Conservation (phyloP, 2,797 vertebrate genomes). For the Mus spretus region DNA sequence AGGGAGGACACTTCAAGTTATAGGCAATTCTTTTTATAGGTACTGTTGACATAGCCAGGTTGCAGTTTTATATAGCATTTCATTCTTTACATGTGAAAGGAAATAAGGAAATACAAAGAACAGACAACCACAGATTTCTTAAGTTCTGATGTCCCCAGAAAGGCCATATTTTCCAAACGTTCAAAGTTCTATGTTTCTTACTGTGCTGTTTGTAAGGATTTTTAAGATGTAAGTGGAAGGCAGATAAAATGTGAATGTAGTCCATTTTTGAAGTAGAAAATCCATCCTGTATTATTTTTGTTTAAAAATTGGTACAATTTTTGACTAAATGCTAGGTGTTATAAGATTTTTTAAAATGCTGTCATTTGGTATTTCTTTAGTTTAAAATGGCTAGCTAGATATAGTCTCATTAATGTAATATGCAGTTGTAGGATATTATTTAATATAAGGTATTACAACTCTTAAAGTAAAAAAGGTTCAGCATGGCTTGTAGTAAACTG, state of each 20-base stretch:
- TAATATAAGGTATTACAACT: not conserved
- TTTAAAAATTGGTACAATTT: not conserved
- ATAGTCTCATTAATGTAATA: not conserved
- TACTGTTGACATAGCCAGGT: not conserved
- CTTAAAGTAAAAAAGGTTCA: not conserved
- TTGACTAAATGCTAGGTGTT: not conserved
- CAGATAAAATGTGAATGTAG: not conserved
- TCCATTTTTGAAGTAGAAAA: not conserved
- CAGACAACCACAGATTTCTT: not conserved
- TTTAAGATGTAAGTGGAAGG: not conserved
- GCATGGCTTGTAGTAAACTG: not conserved
- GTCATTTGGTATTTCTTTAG: not conserved
- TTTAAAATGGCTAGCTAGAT: not conserved
- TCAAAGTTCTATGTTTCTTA: not conserved
- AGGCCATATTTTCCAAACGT: not conserved
- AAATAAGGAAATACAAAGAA: conserved; percentile 10
- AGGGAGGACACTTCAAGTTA: not conserved
- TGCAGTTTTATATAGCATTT: not conserved
- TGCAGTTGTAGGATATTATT: not conserved
- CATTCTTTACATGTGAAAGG: not conserved
- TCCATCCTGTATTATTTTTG: not conserved
- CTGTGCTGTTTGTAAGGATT: not conserved
- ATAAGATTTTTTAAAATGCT: conserved; percentile 8
- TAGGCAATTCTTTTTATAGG: not conserved
- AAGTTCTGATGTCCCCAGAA: not conserved